Evolutionary conservation across 2,113 vertebrate species (phyloP).

Genomic region (Aspiorhynchus laticeps): DNA sequence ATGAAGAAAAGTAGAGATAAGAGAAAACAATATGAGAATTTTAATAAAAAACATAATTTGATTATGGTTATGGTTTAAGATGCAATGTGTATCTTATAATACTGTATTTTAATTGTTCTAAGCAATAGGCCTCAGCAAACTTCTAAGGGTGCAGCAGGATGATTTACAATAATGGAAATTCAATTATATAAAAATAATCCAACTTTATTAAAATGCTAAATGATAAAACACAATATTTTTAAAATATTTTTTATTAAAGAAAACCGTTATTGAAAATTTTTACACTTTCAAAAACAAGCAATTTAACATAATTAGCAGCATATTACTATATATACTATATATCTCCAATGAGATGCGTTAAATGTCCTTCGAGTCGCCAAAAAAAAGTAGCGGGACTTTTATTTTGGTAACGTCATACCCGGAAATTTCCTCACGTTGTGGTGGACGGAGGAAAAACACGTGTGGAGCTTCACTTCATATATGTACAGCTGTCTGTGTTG

Average conservation of each 20-base stretch:
- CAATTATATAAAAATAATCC: neutral
- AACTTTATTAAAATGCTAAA: neutral
- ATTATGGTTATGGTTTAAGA: neutral
- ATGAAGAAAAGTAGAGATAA: neutral
- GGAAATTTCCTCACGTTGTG: slow-evolving; percentile 30
- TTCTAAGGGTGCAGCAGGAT: neutral
- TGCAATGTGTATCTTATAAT: neutral
- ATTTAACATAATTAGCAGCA: neutral
- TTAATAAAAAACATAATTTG: neutral
- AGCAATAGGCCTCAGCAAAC: neutral
- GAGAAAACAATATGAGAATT: neutral
- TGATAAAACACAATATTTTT: neutral
- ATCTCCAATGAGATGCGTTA: neutral
- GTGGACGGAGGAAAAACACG: slow-evolving; percentile 6
- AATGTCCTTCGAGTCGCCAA: neutral
- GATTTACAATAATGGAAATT: neutral
- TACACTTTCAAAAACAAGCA: neutral
- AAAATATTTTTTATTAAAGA: neutral
- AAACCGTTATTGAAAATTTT: neutral
- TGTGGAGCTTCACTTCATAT: neutral
- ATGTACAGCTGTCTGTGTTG: neutral
- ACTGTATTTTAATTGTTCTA: neutral
- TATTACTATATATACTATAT: neutral
- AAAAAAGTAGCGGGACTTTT: slow-evolving; percentile 40
- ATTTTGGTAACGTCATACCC: slow-evolving; percentile 50